phyloP scores from a whole-genome alignment of 1,140 invertebrate species.

The Procambarus clarkii region DNA sequence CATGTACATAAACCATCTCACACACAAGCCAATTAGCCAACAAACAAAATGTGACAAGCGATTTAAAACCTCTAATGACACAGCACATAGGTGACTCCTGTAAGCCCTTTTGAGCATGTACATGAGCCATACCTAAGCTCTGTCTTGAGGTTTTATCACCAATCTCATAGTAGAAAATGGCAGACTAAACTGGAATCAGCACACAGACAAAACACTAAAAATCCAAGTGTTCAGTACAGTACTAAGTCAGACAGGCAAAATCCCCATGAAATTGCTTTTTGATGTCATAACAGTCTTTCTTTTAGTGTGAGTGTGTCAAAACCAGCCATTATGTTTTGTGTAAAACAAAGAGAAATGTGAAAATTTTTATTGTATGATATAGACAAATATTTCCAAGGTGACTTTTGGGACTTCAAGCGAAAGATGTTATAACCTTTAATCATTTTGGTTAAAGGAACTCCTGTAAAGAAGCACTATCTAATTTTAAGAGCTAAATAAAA shows the following conservation, averaged over 20 bases:
- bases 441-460: neutral
- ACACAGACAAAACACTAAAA: slow-evolving; percentile 18
- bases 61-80: slow-evolving; percentile 30
- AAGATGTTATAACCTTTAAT: neutral
- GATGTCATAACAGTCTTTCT: neutral
- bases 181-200: slow-evolving; percentile 20
- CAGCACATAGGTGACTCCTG: neutral
- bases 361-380: neutral
- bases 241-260: slow-evolving; percentile 26
- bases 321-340: neutral
- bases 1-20: slow-evolving; percentile 48
- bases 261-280: neutral
- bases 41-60: slow-evolving; percentile 34
- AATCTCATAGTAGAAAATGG: slow-evolving; percentile 21
- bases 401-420: neutral
- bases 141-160: slow-evolving; percentile 40
- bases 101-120: neutral
- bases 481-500: neutral
- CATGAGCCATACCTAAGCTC: neutral
- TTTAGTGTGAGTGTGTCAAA: neutral
- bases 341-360: neutral
- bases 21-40: slow-evolving; percentile 60
- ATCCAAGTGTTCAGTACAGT: slow-evolving; percentile 15
- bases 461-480: slow-evolving; percentile 7
- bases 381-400: neutral